phyloP scores from a whole-genome alignment of 2,797 vertebrate species.

The Chelonia mydas region DNA sequence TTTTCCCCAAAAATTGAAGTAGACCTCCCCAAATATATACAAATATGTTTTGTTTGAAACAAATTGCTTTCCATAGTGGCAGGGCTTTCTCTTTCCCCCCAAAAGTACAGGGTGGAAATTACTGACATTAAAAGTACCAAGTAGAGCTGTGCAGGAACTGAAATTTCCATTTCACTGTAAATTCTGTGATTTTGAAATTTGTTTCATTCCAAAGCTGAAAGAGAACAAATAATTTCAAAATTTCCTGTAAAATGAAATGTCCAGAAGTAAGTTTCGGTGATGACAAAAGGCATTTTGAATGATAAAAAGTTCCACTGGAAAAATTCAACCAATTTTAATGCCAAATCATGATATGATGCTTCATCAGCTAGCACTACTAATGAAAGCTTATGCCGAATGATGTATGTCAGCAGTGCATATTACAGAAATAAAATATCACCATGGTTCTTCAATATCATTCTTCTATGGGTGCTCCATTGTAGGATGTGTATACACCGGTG shows the following conservation, averaged over 20 bases:
- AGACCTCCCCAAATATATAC: neutral
- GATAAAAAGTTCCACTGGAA: constrained; percentile 23
- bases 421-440: neutral
- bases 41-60: neutral
- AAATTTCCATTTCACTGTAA: neutral
- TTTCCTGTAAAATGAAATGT: no score
- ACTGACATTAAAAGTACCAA: neutral
- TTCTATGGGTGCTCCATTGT: no score
- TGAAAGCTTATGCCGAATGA: constrained; percentile 42
- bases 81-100: neutral
- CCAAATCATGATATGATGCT: constrained; percentile 36
- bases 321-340: constrained; percentile 2
- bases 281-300: neutral
- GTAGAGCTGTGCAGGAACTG: neutral
- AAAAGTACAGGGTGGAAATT: neutral
- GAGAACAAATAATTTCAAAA: neutral
- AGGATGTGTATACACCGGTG: no score
- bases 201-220: neutral
- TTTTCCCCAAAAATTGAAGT: neutral
- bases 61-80: neutral
- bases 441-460: neutral
- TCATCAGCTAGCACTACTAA: constrained; percentile 31
- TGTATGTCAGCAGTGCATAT: constrained; percentile 10
- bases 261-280: neutral
- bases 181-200: neutral